Conservation (phyloP, 2,888 invertebrate genomes). For the Acrocyrtus sp. region DNA sequence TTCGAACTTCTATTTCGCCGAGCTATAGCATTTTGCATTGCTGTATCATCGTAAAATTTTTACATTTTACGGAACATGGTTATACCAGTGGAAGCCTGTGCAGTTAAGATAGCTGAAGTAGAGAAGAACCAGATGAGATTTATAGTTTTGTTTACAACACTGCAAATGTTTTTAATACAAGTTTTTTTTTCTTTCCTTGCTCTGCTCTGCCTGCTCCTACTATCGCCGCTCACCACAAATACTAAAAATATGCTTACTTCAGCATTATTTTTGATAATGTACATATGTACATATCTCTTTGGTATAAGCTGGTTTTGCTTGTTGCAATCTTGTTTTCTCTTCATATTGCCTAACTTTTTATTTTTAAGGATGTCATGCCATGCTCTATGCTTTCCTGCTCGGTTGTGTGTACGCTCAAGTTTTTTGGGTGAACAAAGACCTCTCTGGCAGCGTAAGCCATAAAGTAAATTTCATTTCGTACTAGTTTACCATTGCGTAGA, state of each 20-base stretch:
- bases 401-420: background rate
- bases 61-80: constrained; percentile 4
- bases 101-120: background rate
- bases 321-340: no score
- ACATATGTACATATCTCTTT: no score
- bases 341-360: background rate
- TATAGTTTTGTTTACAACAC: constrained; percentile 37
- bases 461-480: no score
- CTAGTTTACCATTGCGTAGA: no score
- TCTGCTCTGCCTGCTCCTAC: constrained; percentile 1
- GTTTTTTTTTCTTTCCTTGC: constrained; percentile 5
- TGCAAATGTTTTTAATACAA: constrained; percentile 15
- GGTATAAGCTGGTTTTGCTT: no score
- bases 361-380: background rate
- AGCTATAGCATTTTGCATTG: no score
- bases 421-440: background rate
- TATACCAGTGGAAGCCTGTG: background rate
- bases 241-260: background rate
- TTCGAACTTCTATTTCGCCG: no score
- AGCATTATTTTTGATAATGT: no score
- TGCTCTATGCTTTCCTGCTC: background rate
- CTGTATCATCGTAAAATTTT: no score
- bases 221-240: background rate
- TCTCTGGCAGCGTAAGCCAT: no score
- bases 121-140: constrained; percentile 18